These are phyloP conservation scores for Geopemphigus sp. DNA, from an alignment of 1,140 invertebrate genomes.

Conservation along the genomic window DNA sequence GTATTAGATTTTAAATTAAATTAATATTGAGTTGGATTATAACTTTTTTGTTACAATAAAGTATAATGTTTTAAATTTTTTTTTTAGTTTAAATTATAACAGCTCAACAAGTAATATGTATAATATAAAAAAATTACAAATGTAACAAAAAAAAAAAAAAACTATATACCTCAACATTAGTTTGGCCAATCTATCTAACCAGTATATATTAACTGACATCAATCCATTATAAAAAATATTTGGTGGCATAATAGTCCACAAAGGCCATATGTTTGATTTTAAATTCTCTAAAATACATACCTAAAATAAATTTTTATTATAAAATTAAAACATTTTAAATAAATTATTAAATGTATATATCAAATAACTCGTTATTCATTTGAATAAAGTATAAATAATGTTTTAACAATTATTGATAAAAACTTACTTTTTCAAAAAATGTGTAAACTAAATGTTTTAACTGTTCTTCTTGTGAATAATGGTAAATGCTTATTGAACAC, in stretches of 20 bases:
- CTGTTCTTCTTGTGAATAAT: conserved; percentile 40
- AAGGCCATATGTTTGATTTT: background rate
- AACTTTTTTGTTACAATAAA: too few relatives aligned
- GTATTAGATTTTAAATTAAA: background rate
- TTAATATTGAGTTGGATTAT: too few relatives aligned
- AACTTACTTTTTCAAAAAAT: conserved; percentile 44
- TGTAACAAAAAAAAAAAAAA: too few relatives aligned
- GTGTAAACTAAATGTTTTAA: conserved; percentile 32
- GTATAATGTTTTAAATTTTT: too few relatives aligned
- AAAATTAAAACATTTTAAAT: too few relatives aligned
- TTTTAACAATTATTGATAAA: background rate
- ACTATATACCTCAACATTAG: conserved; percentile 21
- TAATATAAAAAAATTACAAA: too few relatives aligned
- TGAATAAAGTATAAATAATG: background rate
- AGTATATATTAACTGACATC: conserved; percentile 36
- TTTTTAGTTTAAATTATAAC: too few relatives aligned
- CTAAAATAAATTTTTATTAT: background rate
- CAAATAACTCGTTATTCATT: too few relatives aligned
- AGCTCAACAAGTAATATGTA: too few relatives aligned
- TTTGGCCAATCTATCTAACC: conserved; percentile 39
- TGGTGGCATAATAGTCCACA: conserved; percentile 40
- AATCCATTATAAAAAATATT: conserved; percentile 40
- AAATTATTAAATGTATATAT: too few relatives aligned
- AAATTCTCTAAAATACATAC: conserved; percentile 33
- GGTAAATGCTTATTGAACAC: conserved; percentile 35